These are phyloP conservation scores for Rhynchophorus ferrugineus DNA, from an alignment of 1,140 invertebrate species.

Conservation along the genomic window DNA sequence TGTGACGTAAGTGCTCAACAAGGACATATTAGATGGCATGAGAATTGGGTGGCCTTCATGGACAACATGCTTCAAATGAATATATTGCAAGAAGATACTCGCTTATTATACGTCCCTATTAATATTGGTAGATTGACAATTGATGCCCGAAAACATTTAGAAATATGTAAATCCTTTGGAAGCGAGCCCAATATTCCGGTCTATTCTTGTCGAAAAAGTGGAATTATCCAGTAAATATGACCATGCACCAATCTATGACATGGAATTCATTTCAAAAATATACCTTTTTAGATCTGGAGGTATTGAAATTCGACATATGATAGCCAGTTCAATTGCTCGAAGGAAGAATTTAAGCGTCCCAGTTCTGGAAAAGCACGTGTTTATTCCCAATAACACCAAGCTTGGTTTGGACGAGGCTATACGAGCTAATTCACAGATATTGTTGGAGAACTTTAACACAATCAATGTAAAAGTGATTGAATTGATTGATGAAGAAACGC, in stretches of 20 bases:
- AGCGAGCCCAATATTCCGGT: conserved; percentile 33
- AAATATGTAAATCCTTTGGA: conserved; percentile 34
- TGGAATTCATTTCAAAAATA: too few species aligned
- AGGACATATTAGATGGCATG: conserved; percentile 54
- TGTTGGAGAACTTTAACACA: conserved; percentile 18
- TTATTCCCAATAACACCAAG: conserved; percentile 54
- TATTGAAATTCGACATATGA: conserved; percentile 73
- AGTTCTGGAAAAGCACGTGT: conserved; percentile 64
- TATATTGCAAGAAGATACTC: conserved; percentile 63
- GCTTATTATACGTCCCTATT: conserved; percentile 76
- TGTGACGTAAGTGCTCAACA: conserved; percentile 41
- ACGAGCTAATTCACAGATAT: conserved; percentile 21
- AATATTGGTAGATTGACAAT: conserved; percentile 73
- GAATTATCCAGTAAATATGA: conserved; percentile 32
- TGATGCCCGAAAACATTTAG: conserved; percentile 60
- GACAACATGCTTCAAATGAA: conserved; percentile 88
- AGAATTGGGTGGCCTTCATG: conserved; percentile 88
- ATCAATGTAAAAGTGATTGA: conserved; percentile 13
- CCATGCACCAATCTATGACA: neutral
- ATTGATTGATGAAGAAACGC: conserved; percentile 33
- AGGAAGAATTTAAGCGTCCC: conserved; percentile 54
- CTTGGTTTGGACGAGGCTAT: conserved; percentile 17
- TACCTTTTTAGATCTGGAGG: conserved; percentile 60
- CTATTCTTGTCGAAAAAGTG: conserved; percentile 42
- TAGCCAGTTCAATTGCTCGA: conserved; percentile 67